A percentile compares a stretch with the other conserved stretches of the same genome.
Evolutionary conservation across 2,888 invertebrate species (phyloP).

Genomic region (Halocaridina rubra): DNA sequence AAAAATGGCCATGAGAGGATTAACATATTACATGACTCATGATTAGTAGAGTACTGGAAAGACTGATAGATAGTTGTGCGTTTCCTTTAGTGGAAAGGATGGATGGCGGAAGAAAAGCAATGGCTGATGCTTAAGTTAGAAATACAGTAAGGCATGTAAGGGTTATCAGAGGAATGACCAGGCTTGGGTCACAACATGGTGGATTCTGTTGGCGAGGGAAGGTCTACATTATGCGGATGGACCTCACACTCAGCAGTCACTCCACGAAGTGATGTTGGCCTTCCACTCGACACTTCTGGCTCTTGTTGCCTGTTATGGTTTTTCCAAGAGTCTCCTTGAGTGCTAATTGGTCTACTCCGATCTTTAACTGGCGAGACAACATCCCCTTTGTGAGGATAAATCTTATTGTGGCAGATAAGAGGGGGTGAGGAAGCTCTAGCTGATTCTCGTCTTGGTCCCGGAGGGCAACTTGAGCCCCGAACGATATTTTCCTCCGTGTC

Average conservation of each 20-base stretch:
- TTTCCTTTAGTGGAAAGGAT: neutral
- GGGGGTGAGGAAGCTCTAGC: slow-evolving; percentile 26
- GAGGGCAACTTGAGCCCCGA: neutral
- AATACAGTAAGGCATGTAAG: neutral
- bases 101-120: neutral
- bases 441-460: slow-evolving; percentile 14
- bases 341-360: neutral
- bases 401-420: slow-evolving; percentile 45
- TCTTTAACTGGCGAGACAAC: neutral
- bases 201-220: slow-evolving; percentile 47
- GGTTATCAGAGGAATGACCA: neutral
- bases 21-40: neutral
- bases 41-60: neutral
- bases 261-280: slow-evolving; percentile 19
- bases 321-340: slow-evolving; percentile 5
- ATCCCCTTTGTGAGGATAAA: slow-evolving; percentile 22
- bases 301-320: neutral
- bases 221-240: slow-evolving; percentile 26
- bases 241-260: slow-evolving; percentile 39
- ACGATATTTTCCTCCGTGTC: neutral
- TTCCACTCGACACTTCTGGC: neutral
- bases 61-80: neutral
- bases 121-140: neutral
- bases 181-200: slow-evolving; percentile 55
- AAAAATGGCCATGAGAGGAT: neutral